Evolutionary conservation across 2,797 vertebrate genomes (phyloP), one percentile per base, ranked within the genome.

Genomic region (Amniataba percoides): DNA sequence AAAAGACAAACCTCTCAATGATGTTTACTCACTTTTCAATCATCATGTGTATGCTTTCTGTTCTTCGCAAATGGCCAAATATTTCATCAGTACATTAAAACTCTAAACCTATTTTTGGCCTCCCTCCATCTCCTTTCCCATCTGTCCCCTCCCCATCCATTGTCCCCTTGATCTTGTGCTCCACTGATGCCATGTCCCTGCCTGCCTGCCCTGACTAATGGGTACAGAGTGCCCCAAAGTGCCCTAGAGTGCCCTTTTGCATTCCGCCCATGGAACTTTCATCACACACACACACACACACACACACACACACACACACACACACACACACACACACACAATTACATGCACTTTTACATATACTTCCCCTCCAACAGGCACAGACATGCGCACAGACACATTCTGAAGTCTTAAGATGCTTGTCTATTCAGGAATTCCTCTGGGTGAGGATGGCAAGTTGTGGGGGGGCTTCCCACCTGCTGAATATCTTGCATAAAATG

Each of bases 171-270:
- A 61, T 58, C 72, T 60, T 57, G 71, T 68, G 39, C 69, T 71
- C 67, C 23, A 23, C 59, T 46, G 64, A 76, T 84, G 78, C 73
- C 84, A 79, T 79, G 81, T 80, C 77, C 74, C 80, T 61, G 68
- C 77, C 80, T 77, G 45, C 53, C 25, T 82, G 84, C 64, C 81
- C 77, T 79, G 70, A 79, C 87, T 87, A 87, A 86, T 88, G 86
- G 78, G 55, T 76, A 78, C 73, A 85, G 71, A 79, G 71, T 84
- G 76, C 64, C 73, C 73, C 64, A 86, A 76, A 78, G 67, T 80
- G 81, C 71, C 67, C 78, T 19, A 16, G 43, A 78, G 61, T 83
- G 74, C 63, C 77, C 76, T 77, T 82, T 81, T 71, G 69, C 69
- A 71, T 82, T 78, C 61, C 19, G 69, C 65, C 56, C 73, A 69